Conservation (phyloP, 1,140 invertebrate genomes). For the Eupristina koningsbergeri region DNA sequence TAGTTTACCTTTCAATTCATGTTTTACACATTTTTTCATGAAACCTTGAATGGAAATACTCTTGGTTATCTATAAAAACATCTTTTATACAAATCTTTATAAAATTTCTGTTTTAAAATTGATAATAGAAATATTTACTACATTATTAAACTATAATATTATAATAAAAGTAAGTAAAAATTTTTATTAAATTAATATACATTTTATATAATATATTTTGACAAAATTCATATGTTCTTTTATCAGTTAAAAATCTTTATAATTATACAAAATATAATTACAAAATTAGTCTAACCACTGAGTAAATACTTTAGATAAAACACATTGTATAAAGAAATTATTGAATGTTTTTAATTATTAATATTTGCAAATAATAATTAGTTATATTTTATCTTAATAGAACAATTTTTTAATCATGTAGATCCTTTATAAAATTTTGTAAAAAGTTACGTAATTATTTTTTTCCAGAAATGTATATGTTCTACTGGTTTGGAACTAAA, state of each 20-base stretch:
- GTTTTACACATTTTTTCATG: neutral
- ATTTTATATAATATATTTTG: conserved; percentile 2
- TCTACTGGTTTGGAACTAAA: conserved; percentile 76
- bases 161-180: neutral
- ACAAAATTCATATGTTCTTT: neutral
- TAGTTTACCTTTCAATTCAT: neutral
- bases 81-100: neutral
- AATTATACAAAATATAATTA: neutral
- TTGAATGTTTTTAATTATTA: too few relatives aligned
- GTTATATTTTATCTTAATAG: too few relatives aligned
- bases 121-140: neutral
- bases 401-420: too few relatives aligned
- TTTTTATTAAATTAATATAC: neutral
- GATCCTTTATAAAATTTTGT: too few relatives aligned
- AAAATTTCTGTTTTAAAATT: neutral
- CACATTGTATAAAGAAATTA: too few relatives aligned
- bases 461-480: conserved; percentile 74
- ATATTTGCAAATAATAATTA: too few relatives aligned
- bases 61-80: neutral
- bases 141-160: neutral
- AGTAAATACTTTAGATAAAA: neutral
- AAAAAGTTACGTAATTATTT: neutral
- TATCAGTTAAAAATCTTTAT: neutral
- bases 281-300: neutral
- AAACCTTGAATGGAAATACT: neutral